Base-by-base conservation (phyloP, 2,797 vertebrate genomes). In the Darevskia mixta region DNA sequence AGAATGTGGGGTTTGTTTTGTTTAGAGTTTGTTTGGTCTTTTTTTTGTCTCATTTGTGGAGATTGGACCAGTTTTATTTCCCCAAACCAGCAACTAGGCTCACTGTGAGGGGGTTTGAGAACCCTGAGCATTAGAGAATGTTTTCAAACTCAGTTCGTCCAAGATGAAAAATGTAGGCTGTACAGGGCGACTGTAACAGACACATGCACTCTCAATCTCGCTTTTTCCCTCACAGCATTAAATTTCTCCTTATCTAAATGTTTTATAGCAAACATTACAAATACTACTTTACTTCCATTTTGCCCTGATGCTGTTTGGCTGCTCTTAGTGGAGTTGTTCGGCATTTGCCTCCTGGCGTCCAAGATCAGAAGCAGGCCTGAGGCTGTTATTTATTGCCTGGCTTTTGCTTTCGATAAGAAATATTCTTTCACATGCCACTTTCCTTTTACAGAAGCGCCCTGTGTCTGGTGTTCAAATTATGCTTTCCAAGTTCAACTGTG, bases 361-460 rank as follows among this genome's bases (percentile, higher is more conserved):
- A 78, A 87, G 82, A 91, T 90, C 82, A 88, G 88, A 84, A 86
- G 92, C 58, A 88, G 82, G 87, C 76, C 88, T 87, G 92, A 90
- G 90, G 87, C 90, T 38, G 92, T 75, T 87, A 88, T 87, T 94
- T 86, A 87, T 85, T 92, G 78, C 87, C 87, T 87, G 38, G 79
- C 86, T 90, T 94, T 82, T 87, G 89, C 90, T 87, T 92, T 83
- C 91, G 85, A 78, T 86, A 89, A 85, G 88, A 89, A 90, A 86
- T 93, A 69, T 82, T 82, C 69, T 91, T 91, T 90, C 58, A n/a
- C 87, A 81, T 77, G 90, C 89, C 90, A 92, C 90, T 93, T 88
- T 64, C 86, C 69, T 94, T 94, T 94, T 95, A 92, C 87, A 92
- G 91, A 87, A 92, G 93, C 91, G 90, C 49, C 8, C 79, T 85